Conservation (phyloP, 2,888 invertebrate genomes). For the Allacma fusca region DNA sequence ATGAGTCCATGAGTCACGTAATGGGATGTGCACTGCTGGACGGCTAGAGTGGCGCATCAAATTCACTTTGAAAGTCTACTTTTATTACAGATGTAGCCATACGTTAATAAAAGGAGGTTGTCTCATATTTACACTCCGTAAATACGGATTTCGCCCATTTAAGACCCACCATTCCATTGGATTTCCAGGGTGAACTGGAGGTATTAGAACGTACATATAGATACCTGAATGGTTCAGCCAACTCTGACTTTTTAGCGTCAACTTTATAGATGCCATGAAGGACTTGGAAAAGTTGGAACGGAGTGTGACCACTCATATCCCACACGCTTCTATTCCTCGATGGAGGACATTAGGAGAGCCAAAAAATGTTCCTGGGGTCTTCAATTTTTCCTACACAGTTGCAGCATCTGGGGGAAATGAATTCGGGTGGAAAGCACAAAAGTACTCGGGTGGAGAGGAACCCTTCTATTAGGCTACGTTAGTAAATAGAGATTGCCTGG, state of each 20-base stretch:
- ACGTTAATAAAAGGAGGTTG: not conserved
- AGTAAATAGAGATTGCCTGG: conserved; percentile 37
- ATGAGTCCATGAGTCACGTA: not conserved
- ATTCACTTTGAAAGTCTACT: conserved; percentile 2
- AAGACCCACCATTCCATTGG: not conserved
- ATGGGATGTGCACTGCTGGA: not conserved
- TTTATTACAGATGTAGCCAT: conserved; percentile 3
- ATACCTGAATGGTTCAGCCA: not conserved
- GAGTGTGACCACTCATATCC: not conserved
- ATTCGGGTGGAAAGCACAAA: not conserved
- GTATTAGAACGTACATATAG: not conserved
- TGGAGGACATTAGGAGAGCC: not conserved
- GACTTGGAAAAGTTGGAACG: not conserved
- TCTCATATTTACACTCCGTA: conserved; percentile 14
- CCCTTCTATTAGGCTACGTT: conserved; percentile 16
- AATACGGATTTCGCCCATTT: not conserved
- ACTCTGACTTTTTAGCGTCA: not conserved
- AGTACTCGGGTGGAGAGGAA: conserved; percentile 9
- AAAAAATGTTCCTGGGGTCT: not conserved
- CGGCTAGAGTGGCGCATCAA: not conserved
- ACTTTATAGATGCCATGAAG: not conserved
- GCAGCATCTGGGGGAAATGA: conserved; percentile 2
- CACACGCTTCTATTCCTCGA: not conserved
- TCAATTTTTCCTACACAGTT: not conserved
- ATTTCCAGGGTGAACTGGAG: not conserved